Conservation (phyloP, 2,888 invertebrate species). For the Ochropacha duplaris region DNA sequence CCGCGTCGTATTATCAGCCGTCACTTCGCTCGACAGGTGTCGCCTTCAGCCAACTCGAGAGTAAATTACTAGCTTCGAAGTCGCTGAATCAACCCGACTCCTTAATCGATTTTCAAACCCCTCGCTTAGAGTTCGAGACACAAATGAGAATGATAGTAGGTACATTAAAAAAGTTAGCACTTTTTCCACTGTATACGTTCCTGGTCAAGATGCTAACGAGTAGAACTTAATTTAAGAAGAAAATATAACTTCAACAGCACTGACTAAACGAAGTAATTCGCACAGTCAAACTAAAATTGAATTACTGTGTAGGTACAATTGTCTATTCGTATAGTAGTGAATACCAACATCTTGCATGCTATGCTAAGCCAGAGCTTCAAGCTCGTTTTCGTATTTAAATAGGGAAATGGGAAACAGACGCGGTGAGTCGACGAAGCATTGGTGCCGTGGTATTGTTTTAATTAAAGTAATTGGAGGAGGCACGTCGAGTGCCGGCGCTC, state of each 20-base stretch:
- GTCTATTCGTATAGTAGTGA: conserved; percentile 55
- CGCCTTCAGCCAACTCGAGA: conserved; percentile 81
- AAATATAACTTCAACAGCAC: not conserved
- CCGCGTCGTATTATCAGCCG: conserved; percentile 79
- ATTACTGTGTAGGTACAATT: conserved; percentile 11
- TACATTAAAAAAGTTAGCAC: conserved; percentile 25
- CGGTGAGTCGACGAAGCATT: conserved; percentile 78
- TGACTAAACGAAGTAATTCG: not conserved
- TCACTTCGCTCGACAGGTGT: conserved; percentile 81
- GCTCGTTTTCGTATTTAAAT: conserved; percentile 83
- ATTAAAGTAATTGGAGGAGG: conserved; percentile 83
- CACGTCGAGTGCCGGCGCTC: conserved; percentile 75
- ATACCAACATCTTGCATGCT: conserved; percentile 76
- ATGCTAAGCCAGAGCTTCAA: conserved; percentile 70
- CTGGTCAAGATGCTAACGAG: too few relatives aligned
- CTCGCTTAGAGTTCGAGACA: conserved; percentile 54
- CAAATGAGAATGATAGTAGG: conserved; percentile 44
- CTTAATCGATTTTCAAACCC: conserved; percentile 76
- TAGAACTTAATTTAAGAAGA: not conserved
- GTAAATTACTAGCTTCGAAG: conserved; percentile 80
- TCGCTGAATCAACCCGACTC: conserved; percentile 77
- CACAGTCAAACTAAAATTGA: conserved; percentile 12
- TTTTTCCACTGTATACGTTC: not conserved
- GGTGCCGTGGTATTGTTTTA: conserved; percentile 81
- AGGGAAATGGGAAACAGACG: conserved; percentile 81